These are phyloP conservation scores for Nesoenas mayeri DNA, from an alignment of 2,113 vertebrate genomes.

Conservation along the genomic window DNA sequence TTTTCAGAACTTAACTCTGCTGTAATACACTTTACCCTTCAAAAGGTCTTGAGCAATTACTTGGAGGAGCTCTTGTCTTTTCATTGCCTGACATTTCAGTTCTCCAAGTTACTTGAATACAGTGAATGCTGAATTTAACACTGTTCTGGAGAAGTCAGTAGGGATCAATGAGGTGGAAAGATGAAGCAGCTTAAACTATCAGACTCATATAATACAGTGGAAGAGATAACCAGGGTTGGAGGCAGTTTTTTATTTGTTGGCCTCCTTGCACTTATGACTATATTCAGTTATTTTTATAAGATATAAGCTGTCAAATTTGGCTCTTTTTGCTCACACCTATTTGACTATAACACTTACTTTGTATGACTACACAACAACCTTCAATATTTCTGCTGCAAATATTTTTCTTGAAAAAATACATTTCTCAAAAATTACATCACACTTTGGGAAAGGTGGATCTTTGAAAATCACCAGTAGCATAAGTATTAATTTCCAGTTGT, in stretches of 20 bases:
- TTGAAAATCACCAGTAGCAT: neutral
- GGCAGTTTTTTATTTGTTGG: neutral
- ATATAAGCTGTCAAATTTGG: neutral
- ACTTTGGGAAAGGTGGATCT: neutral
- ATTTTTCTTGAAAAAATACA: neutral
- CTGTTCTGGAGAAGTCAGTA: neutral
- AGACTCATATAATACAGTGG: neutral
- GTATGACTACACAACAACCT: neutral
- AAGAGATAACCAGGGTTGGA: neutral
- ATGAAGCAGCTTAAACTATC: neutral
- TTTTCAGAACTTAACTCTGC: neutral
- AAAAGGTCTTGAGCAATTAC: neutral
- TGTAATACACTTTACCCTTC: neutral
- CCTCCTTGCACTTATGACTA: neutral
- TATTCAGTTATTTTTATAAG: neutral
- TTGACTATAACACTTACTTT: neutral
- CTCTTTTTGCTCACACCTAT: neutral
- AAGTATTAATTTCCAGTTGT: neutral
- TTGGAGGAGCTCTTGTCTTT: neutral
- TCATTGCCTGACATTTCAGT: neutral
- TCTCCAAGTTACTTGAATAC: fast-evolving
- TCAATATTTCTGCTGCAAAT: neutral
- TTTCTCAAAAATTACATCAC: neutral
- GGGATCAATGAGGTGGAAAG: neutral
- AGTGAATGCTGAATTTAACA: neutral